These are phyloP conservation scores for Ceyx margarethae DNA, from an alignment of 2,113 vertebrate species.

Conservation along the genomic window DNA sequence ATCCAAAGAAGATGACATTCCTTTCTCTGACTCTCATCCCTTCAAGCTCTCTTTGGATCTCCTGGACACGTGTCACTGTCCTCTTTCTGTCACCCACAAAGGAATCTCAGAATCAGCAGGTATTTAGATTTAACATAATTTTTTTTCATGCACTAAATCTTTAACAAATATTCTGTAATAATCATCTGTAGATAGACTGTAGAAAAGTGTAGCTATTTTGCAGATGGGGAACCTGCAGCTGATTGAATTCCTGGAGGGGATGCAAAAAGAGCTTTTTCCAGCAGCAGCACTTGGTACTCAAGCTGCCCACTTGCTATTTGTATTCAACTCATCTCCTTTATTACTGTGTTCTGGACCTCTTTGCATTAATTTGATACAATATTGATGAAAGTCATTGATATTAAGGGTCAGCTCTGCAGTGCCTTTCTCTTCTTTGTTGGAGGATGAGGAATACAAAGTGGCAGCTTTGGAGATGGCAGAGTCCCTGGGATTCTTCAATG, in stretches of 20 bases:
- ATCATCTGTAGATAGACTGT: neutral
- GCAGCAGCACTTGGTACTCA: neutral
- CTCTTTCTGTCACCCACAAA: neutral
- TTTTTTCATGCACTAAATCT: neutral
- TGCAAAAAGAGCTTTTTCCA: neutral
- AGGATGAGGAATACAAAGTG: neutral
- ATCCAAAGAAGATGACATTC: neutral
- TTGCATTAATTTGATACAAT: neutral
- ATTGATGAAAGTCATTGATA: neutral
- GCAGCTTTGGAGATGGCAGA: neutral
- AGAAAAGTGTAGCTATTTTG: neutral
- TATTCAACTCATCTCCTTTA: neutral
- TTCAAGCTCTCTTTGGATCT: neutral
- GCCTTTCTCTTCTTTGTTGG: neutral
- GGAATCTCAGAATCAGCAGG: neutral
- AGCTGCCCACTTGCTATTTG: neutral
- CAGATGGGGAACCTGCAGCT: neutral
- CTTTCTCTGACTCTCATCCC: neutral
- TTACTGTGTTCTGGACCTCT: neutral
- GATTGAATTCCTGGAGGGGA: neutral
- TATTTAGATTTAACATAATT: neutral
- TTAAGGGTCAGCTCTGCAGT: neutral
- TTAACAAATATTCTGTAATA: neutral
- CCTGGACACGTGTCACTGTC: neutral
- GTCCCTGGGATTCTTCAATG: neutral